Evolutionary conservation across 1,140 invertebrate species (phyloP).

Genomic region (Drosophila sechellia): DNA sequence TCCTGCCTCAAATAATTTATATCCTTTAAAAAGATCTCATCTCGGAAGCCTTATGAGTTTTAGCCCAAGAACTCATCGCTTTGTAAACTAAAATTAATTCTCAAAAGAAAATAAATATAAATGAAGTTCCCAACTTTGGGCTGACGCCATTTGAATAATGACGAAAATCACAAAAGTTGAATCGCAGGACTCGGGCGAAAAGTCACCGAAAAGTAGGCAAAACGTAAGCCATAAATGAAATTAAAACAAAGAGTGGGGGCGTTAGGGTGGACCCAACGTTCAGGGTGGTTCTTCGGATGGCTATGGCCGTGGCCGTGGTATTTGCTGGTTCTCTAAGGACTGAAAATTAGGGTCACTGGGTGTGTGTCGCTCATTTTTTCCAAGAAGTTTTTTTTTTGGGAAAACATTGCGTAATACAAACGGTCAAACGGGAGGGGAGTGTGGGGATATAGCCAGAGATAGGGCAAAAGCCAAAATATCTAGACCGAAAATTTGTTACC

Average conservation of each 20-base stretch:
- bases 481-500: conserved; percentile 69
- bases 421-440: conserved; percentile 14
- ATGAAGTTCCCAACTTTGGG: conserved; percentile 39
- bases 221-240: conserved; percentile 83
- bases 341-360: conserved; percentile 81
- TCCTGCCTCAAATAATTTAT: neutral
- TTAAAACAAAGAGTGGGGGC: conserved; percentile 69
- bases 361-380: conserved; percentile 55
- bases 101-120: conserved; percentile 36
- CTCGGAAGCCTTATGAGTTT: conserved; percentile 1
- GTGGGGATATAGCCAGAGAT: conserved; percentile 38
- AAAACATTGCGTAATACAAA: conserved; percentile 60
- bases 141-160: conserved; percentile 46
- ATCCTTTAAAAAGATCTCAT: neutral
- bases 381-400: conserved; percentile 22
- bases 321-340: conserved; percentile 72
- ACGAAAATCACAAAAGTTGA: conserved; percentile 45
- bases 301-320: conserved; percentile 54
- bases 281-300: conserved; percentile 23
- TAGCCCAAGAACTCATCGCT: conserved; percentile 14
- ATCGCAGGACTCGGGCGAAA: conserved; percentile 45
- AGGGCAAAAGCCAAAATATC: conserved; percentile 64
- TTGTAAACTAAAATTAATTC: conserved; percentile 30
- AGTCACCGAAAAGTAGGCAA: conserved; percentile 67
- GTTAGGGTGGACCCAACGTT: conserved; percentile 20